Percentiles rank a stretch among this genome's conserved stretches.
Conservation (phyloP, 1,140 invertebrate genomes). For the Spodoptera frugiperda region DNA sequence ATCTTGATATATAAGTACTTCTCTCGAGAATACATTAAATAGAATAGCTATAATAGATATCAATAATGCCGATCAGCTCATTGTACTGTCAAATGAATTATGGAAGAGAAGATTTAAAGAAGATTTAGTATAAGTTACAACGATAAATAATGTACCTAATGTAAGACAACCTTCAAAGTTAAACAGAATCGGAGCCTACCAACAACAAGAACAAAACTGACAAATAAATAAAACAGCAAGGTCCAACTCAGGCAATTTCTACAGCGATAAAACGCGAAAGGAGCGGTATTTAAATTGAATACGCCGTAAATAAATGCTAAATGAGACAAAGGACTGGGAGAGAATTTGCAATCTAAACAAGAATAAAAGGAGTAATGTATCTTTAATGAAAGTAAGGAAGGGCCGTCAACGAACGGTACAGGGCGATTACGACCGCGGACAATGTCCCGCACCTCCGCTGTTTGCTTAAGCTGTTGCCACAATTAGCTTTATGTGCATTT, state of each 20-base stretch:
- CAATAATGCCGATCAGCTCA: slow-evolving; percentile 16
- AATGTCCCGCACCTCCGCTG: slow-evolving; percentile 51
- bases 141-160: slow-evolving; percentile 42
- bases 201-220: slow-evolving; percentile 74
- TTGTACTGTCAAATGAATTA: slow-evolving; percentile 48
- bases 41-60: slow-evolving; percentile 33
- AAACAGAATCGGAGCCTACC: slow-evolving; percentile 61
- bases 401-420: slow-evolving; percentile 55
- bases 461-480: slow-evolving; percentile 37
- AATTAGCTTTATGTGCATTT: slow-evolving; percentile 48
- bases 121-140: slow-evolving; percentile 42
- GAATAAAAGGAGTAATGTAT: slow-evolving; percentile 81
- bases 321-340: slow-evolving; percentile 82
- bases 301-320: slow-evolving; percentile 83
- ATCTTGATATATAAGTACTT: slow-evolving; percentile 18
- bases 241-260: slow-evolving; percentile 74
- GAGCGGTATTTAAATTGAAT: slow-evolving; percentile 83
- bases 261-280: slow-evolving; percentile 78
- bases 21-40: slow-evolving; percentile 22
- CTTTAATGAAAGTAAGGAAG: slow-evolving; percentile 74
- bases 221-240: slow-evolving; percentile 78
- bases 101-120: slow-evolving; percentile 36
- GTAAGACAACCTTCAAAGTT: slow-evolving; percentile 47
- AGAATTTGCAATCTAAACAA: slow-evolving; percentile 81
- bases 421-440: slow-evolving; percentile 45